Evolutionary conservation across 2,797 vertebrate species (phyloP), one percentile per base, ranked within the genome.

Genomic region (Crocidura indochinensis): DNA sequence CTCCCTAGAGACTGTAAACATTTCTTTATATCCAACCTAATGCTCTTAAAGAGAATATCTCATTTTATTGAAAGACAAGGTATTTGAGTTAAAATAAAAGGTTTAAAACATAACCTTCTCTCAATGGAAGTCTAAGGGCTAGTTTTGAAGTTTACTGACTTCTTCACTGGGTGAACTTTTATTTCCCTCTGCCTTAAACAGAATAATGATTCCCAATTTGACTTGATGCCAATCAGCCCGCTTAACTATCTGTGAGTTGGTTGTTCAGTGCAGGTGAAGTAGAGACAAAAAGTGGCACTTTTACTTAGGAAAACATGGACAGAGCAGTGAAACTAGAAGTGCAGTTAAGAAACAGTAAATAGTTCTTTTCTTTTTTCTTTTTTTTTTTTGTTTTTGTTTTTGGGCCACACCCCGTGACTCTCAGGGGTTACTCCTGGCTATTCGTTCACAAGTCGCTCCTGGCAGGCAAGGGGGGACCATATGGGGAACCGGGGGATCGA

Each of bases 41-140:
- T 91, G 88, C 81, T 96, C 81, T 95, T 94, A 94, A 95, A 95
- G 84, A 94, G 93, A 95, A 91, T 95, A 96, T 95, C 94, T 65
- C 73, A 91, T 96, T 97, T 94, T 96, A 95, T 84, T 92, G 88
- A 95, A 94, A 95, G 91, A 91, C 71, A 80, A 94, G 60, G 91
- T 78, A 95, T 93, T 93, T 0, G 8, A 93, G 90, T 88, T 85
- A 88, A 96, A 96, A 92, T 95, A 95, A 95, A 96, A 94, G 88
- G 87, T 65, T 93, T 87, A 53, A 95, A 94, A 96, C 94, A 77
- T 78, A 91, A 65, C 84, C 84, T 88, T 84, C 51, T 88, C 90
- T 75, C 78, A 90, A 93, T 8, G 87, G 91, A 95, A 88, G 78
- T 85, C 91, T 87, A 49, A 90, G 87, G 76, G 74, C 60, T 93